Conservation (phyloP, 2,888 invertebrate genomes). For the Flabesymbios commensalis region DNA sequence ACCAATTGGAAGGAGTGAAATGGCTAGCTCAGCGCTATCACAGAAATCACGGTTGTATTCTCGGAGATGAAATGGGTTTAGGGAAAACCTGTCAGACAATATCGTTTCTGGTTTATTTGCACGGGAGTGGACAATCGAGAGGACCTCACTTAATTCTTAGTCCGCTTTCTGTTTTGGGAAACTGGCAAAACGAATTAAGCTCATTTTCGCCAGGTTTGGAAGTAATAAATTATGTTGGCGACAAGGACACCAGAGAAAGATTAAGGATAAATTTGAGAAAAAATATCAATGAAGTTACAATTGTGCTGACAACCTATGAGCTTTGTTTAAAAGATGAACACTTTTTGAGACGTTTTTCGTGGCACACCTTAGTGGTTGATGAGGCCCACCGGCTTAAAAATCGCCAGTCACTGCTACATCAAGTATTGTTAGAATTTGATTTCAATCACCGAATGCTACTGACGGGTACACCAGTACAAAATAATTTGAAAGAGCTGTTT, state of each 20-base stretch:
- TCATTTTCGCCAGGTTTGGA: constrained; percentile 59
- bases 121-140: constrained; percentile 31
- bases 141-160: constrained; percentile 51
- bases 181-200: constrained; percentile 54
- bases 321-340: constrained; percentile 50
- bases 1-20: constrained; percentile 55
- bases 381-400: constrained; percentile 61
- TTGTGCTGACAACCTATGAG: too few relatives aligned
- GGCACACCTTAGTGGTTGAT: constrained; percentile 55
- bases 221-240: constrained; percentile 50
- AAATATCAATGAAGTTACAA: too few relatives aligned
- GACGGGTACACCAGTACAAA: constrained; percentile 64
- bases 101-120: constrained; percentile 48
- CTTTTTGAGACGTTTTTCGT: constrained; percentile 42
- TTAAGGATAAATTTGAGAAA: constrained; percentile 37
- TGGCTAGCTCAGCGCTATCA: constrained; percentile 52
- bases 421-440: constrained; percentile 50
- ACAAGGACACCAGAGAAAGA: constrained; percentile 49
- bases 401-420: constrained; percentile 54
- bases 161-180: constrained; percentile 56
- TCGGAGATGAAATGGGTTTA: constrained; percentile 61
- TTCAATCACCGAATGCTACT: constrained; percentile 50
- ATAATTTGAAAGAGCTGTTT: constrained; percentile 61
- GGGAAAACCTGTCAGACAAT: constrained; percentile 61
- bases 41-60: constrained; percentile 53